Base-by-base conservation (phyloP, 2,888 invertebrate species). In the Calliopum simillimum region DNA sequence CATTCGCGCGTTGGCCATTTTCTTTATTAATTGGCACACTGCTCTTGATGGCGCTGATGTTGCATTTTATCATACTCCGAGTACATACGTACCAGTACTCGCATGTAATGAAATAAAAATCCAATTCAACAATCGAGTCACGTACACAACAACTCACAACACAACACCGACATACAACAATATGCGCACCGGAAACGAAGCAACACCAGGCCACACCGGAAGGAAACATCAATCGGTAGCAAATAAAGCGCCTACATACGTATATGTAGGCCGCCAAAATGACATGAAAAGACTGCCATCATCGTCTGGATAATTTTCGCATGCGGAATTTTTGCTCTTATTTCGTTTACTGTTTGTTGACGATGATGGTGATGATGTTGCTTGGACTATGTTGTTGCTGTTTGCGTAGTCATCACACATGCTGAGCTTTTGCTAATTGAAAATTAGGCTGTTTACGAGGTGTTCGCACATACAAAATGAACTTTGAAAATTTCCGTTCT, bases 351-450 rank as follows among this genome's bases (percentile, higher is more conserved):
- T 8, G 33, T 33, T 33, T 33, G 33, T 33, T 33, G 33, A 33
- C 33, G 33, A 4, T 33, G 33, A 33, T 33, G 33, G n/a, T 8
- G 33, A n/a, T n/a, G 8, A 33, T 33, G 33, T 33, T 33, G 33
- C 33, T 33, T 33, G 33, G 8, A 33, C 41, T 21, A 44, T n/a
- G n/a, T 14, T 46, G 19, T 25, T 33, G 41, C 46, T 59, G 43
- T 13, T 61, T 59, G 25, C 21, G 61, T 23, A 68, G 59, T 68
- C 68, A 21, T 19, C 41, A 47, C 68, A 61, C 47, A 68, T 51
- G 58, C 51, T 56, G 61, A 51, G 43, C 78, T 77, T 77, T 79
- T 77, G 79, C 80, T 80, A 79, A 79, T 79, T 79, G 80, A 79
- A 79, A 79, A 80, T 80, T 79, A 79, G 80, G 73, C 77, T 79